These are phyloP conservation scores for Macrotis lagotis DNA, from an alignment of 2,113 vertebrate species.

Conservation along the genomic window DNA sequence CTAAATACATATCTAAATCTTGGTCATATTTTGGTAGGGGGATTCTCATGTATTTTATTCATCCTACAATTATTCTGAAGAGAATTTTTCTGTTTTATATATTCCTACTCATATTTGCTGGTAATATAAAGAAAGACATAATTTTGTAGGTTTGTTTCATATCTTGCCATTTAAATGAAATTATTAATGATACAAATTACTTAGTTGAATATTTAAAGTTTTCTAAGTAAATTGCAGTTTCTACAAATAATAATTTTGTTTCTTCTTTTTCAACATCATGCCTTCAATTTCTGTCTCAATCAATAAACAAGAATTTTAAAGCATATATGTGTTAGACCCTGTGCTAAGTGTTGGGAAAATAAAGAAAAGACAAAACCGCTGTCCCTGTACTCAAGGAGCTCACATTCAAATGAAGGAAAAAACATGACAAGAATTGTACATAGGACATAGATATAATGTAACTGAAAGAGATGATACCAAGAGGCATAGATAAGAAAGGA, in stretches of 20 bases:
- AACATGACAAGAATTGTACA: background rate
- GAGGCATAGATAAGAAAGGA: no score
- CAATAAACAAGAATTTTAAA: background rate
- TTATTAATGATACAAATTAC: background rate
- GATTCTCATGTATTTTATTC: no score
- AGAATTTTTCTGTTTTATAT: background rate
- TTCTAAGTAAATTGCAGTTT: background rate
- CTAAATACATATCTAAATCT: background rate
- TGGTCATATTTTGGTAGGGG: background rate
- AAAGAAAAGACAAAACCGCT: background rate
- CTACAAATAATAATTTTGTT: background rate
- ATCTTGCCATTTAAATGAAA: background rate
- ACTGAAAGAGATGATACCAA: background rate
- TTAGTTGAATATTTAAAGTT: background rate
- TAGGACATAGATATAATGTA: no score
- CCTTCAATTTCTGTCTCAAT: background rate
- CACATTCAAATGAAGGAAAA: no score
- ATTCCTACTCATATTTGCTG: background rate
- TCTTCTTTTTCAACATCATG: background rate
- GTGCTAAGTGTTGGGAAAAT: background rate
- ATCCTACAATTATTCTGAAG: no score
- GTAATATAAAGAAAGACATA: background rate
- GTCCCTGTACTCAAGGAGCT: background rate
- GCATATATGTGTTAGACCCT: background rate
- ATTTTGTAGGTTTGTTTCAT: background rate